These are phyloP conservation scores for Fissipunctia ypsillon DNA, from an alignment of 2,888 invertebrate genomes.

Conservation along the genomic window DNA sequence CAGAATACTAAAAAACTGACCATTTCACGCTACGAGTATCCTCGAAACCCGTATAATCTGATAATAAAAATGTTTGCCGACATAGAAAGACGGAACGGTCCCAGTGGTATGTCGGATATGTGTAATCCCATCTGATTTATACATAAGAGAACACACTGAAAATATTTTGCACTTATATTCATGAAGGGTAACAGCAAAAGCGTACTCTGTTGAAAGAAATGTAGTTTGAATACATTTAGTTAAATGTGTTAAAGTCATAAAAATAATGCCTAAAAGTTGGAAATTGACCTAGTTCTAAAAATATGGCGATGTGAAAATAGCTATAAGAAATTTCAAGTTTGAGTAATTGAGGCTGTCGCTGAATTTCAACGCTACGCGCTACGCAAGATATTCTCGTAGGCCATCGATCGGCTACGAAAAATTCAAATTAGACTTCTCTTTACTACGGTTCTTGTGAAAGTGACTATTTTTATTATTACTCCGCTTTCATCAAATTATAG, in stretches of 20 bases:
- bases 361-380: constrained; percentile 42
- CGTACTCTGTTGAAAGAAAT: constrained; percentile 17
- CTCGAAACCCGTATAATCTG: constrained; percentile 68
- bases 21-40: constrained; percentile 56
- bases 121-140: constrained; percentile 63
- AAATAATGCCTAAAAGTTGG: constrained; percentile 19
- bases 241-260: constrained; percentile 32
- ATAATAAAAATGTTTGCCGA: constrained; percentile 67
- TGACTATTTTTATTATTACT: not conserved
- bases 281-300: constrained; percentile 40
- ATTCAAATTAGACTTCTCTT: constrained; percentile 8
- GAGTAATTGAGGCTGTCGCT: constrained; percentile 11
- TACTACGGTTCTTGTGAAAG: not conserved
- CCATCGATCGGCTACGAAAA: constrained; percentile 37
- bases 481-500: constrained; percentile 10
- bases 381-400: constrained; percentile 36
- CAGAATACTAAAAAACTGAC: constrained; percentile 48
- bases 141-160: constrained; percentile 36
- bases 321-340: constrained; percentile 21
- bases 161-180: constrained; percentile 45
- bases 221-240: constrained; percentile 7
- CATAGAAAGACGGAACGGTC: constrained; percentile 59
- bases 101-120: constrained; percentile 50
- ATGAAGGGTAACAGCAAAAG: constrained; percentile 23
- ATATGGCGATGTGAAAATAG: constrained; percentile 14